Percentiles rank a stretch among this genome's conserved stretches.
Evolutionary conservation across 2,113 vertebrate genomes (phyloP).

Genomic region (Forbesichthys papilliferus): DNA sequence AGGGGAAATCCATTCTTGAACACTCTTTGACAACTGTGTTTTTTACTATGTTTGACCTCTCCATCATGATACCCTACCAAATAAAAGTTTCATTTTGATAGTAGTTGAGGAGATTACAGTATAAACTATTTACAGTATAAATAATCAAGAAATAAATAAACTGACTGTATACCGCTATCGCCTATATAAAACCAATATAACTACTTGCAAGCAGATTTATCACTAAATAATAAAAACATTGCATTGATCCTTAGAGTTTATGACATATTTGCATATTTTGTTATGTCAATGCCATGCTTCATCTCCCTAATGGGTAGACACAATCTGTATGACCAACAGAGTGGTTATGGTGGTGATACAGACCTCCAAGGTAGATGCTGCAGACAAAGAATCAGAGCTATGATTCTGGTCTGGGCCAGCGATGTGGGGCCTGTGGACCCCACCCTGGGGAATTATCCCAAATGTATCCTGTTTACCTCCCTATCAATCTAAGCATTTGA

Average conservation of each 20-base stretch:
- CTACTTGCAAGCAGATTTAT: background rate
- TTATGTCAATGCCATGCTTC: background rate
- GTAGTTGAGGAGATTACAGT: too few relatives aligned
- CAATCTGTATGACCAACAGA: background rate
- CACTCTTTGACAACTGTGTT: constrained; percentile 30
- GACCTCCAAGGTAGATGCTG: constrained; percentile 32
- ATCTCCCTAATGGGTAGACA: background rate
- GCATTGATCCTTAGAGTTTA: background rate
- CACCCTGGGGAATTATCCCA: constrained; percentile 10
- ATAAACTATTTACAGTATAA: too few relatives aligned
- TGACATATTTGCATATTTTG: background rate
- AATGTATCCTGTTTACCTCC: constrained; percentile 3
- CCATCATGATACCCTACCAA: constrained; percentile 23
- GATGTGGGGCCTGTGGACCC: constrained; percentile 15
- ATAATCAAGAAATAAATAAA: too few relatives aligned
- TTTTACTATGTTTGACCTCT: constrained; percentile 9
- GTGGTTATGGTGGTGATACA: background rate
- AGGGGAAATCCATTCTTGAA: constrained; percentile 35
- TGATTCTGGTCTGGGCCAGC: constrained; percentile 13
- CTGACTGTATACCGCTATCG: too few relatives aligned
- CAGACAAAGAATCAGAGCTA: constrained; percentile 15
- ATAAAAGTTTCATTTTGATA: background rate
- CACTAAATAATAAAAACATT: background rate
- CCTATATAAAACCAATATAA: background rate
- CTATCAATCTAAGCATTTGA: constrained; percentile 2